Evolutionary conservation across 2,113 vertebrate genomes (phyloP).

Genomic region (Mirounga angustirostris): DNA sequence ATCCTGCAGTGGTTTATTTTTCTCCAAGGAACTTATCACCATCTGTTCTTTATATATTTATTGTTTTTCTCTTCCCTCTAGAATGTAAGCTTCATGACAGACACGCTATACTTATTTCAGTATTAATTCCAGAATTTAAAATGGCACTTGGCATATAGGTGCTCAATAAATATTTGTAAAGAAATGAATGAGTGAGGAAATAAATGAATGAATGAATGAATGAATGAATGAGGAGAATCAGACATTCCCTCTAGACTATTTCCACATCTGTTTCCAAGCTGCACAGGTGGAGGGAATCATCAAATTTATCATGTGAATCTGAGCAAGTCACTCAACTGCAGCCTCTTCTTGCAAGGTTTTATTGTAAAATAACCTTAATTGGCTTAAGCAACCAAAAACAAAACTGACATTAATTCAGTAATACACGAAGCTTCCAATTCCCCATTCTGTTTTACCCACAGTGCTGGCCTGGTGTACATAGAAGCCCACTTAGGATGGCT

Average conservation of each 20-base stretch:
- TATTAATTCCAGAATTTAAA: constrained; percentile 5
- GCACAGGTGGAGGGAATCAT: neutral
- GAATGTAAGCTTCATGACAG: neutral
- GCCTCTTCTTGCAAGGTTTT: neutral
- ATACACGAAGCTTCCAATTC: neutral
- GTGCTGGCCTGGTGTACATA: constrained; percentile 14
- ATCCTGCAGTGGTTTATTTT: neutral
- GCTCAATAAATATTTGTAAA: neutral
- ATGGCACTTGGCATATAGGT: neutral
- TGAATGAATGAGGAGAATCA: neutral
- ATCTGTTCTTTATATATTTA: neutral
- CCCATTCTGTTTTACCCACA: constrained; percentile 38
- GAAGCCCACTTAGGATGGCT: constrained; percentile 20
- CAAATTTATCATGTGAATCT: neutral
- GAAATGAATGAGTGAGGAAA: neutral
- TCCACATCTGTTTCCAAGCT: neutral
- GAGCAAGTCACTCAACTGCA: neutral
- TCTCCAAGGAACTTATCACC: neutral
- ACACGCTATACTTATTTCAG: neutral
- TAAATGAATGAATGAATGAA: neutral
- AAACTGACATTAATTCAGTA: constrained; percentile 31
- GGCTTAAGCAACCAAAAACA: neutral
- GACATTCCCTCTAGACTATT: neutral
- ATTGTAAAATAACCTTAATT: constrained; percentile 37
- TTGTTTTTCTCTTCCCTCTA: neutral